These are phyloP conservation scores for Pipistrellus pipistrellus DNA, from an alignment of 2,797 vertebrate species.

Conservation along the genomic window DNA sequence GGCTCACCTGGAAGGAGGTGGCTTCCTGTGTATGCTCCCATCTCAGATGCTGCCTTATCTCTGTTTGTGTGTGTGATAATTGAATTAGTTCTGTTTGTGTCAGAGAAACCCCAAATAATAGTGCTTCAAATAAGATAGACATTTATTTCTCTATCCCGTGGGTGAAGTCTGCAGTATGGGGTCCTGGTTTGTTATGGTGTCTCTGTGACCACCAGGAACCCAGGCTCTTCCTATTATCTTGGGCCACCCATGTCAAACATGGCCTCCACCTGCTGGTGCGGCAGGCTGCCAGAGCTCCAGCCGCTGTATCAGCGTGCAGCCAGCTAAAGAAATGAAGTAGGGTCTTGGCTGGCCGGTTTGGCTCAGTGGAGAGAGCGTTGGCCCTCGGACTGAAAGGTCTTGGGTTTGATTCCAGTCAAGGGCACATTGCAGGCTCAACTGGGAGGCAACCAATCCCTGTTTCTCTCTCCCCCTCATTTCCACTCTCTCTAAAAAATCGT, in stretches of 20 bases:
- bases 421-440: too few relatives aligned
- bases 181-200: not conserved
- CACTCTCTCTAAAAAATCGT: too few relatives aligned
- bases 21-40: not conserved
- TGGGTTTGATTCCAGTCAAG: too few relatives aligned
- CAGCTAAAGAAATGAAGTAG: not conserved
- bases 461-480: too few relatives aligned
- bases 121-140: not conserved
- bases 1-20: not conserved
- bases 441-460: too few relatives aligned
- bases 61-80: not conserved
- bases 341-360: not conserved
- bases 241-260: not conserved
- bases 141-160: conserved; percentile 33
- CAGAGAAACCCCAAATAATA: not conserved
- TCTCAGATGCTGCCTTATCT: not conserved
- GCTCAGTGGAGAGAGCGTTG: too few relatives aligned
- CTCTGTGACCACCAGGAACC: not conserved
- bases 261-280: not conserved
- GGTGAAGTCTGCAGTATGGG: not conserved
- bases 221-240: not conserved
- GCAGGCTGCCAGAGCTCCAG: not conserved
- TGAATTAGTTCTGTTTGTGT: conserved; percentile 2
- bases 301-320: not conserved
- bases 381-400: too few relatives aligned